Conservation (phyloP, 2,113 vertebrate species). For the Probosciger aterrimus region DNA sequence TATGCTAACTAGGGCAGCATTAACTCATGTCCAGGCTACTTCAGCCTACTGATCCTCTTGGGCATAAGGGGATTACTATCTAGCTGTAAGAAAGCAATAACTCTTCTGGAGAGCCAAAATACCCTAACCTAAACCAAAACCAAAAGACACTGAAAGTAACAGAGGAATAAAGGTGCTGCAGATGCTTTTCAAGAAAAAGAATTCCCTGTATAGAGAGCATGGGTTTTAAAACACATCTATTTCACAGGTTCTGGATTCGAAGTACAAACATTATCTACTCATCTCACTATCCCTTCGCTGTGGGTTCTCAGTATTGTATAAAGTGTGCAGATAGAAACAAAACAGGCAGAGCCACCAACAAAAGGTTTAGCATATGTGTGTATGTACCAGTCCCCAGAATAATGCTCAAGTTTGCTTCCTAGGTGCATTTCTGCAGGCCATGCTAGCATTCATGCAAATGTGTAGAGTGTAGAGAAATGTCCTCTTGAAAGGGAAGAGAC, state of each 20-base stretch:
- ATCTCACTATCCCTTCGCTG: neutral
- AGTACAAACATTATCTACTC: neutral
- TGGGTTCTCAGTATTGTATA: neutral
- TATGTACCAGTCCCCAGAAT: neutral
- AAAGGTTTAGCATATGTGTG: neutral
- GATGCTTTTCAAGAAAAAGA: neutral
- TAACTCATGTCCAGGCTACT: neutral
- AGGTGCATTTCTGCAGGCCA: neutral
- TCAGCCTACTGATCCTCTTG: neutral
- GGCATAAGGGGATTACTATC: neutral
- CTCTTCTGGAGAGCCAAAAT: neutral
- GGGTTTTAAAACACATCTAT: neutral
- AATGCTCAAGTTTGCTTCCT: neutral
- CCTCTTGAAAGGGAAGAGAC: neutral
- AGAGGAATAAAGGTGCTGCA: fast-evolving
- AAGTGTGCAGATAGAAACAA: neutral
- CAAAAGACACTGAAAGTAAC: neutral
- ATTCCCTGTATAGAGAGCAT: neutral
- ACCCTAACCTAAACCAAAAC: neutral
- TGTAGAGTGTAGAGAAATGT: neutral
- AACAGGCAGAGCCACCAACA: neutral
- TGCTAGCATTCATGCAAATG: fast-evolving
- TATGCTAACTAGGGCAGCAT: neutral
- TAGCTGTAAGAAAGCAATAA: neutral
- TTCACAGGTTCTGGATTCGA: neutral